Conservation (phyloP, 30 jellyfish, hydroid and myxozoan genomes). For the Hydra vulgaris region DNA sequence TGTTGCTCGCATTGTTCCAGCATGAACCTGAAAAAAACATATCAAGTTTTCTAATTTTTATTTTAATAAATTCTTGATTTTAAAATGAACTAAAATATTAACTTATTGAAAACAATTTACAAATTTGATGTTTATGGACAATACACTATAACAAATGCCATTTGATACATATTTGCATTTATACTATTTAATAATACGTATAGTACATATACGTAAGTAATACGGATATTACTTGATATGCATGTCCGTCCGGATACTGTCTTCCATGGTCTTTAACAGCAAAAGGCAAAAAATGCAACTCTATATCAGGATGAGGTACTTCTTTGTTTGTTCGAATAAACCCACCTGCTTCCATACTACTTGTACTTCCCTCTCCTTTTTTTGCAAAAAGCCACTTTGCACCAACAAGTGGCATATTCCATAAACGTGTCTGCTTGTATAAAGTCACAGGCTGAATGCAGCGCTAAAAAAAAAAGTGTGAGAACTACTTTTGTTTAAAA, state of each 20-base stretch:
- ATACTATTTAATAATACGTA: too few relatives aligned
- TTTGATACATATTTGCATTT: too few relatives aligned
- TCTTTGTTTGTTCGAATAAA: conserved; percentile 75
- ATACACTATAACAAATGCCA: too few relatives aligned
- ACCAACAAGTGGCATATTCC: conserved; percentile 81
- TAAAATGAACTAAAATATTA: too few relatives aligned
- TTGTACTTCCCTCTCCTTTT: conserved; percentile 79
- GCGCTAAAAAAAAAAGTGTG: conserved; percentile 43
- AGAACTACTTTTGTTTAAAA: too few relatives aligned
- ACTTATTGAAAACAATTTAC: too few relatives aligned
- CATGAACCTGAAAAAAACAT: conserved; percentile 50
- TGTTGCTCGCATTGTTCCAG: conserved; percentile 73
- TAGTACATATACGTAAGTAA: too few relatives aligned
- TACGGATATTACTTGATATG: conserved; percentile 51
- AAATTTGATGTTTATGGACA: too few relatives aligned
- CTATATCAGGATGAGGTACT: conserved; percentile 69
- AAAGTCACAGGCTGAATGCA: conserved; percentile 85
- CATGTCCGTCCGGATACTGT: conserved; percentile 72
- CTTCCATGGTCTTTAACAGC: conserved; percentile 90
- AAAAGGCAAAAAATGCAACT: conserved; percentile 77
- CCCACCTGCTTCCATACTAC: conserved; percentile 86
- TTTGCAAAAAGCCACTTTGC: conserved; percentile 58
- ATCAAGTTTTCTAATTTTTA: too few relatives aligned
- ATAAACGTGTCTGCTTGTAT: conserved; percentile 52
- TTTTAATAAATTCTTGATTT: too few relatives aligned